Evolutionary conservation across 2,113 vertebrate genomes (phyloP), one percentile per base, ranked within the genome.

Genomic region (Struthidea cinerea): DNA sequence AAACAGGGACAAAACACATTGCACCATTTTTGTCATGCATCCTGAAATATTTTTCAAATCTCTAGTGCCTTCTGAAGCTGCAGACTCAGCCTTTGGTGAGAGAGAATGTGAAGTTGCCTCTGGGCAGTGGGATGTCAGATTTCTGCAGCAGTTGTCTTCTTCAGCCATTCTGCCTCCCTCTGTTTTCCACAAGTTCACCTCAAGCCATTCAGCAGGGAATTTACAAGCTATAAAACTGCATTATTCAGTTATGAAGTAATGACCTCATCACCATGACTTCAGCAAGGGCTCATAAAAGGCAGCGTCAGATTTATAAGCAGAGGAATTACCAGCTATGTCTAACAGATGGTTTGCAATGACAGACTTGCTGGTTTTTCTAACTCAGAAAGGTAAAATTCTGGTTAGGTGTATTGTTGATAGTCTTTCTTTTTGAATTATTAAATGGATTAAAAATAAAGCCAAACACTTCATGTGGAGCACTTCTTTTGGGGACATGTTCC

Each of bases 171-270:
- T 56, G 47, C 55, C 67, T 91, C 56, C 33, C 24, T 89, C 23
- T 86, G 14, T 89, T 96, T 89, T 84, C 68, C 42, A n/a, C 2
- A 3, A 91, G 37, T 76, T 95, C 22, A 15, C 24, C 6, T 81
- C 47, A 70, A 92, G 49, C 30, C 55, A 22, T 70, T 86, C 88
- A 71, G 56, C 35, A 49, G 92, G 55, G 93, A 88, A 92, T 93
- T 95, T 90, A 71, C 60, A 90, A 93, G 60, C 73, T 75, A 55
- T 90, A 92, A 89, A 96, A 53, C 76, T 86, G 64, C 92, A 76
- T 90, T 95, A 93, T 94, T 96, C 71, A 68, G 90, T 93, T 80
- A 71, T 94, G 94, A 94, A 84, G 94, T 96, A 96, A 94, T 85
- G 93, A 30, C 52, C 90, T 95, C 92, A 92, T 90, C 93, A 69